These are phyloP conservation scores for Meteorus cinctellus DNA, from an alignment of 2,888 invertebrate species.

Conservation along the genomic window DNA sequence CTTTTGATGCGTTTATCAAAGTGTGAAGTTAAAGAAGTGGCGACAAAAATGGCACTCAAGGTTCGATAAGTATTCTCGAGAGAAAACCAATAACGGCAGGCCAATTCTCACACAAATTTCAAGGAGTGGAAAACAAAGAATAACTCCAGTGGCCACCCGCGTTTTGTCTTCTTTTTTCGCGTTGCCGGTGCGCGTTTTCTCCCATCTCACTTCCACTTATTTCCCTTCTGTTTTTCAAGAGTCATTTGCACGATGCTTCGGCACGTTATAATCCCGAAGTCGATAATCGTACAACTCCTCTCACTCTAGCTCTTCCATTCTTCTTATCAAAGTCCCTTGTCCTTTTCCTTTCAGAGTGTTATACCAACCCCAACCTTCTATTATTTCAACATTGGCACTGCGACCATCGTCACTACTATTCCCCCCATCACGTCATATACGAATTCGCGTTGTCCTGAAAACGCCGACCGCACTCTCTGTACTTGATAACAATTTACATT, in stretches of 20 bases:
- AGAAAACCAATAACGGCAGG: conserved; percentile 67
- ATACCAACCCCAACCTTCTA: conserved; percentile 46
- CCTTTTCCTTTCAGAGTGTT: neutral
- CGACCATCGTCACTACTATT: conserved; percentile 39
- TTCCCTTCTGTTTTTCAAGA: conserved; percentile 54
- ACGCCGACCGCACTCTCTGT: conserved; percentile 21
- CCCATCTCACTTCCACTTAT: conserved; percentile 43
- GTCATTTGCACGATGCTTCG: conserved; percentile 66
- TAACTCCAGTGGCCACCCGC: conserved; percentile 35
- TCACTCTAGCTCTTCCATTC: conserved; percentile 50
- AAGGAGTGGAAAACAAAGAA: conserved; percentile 8
- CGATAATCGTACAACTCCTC: conserved; percentile 67
- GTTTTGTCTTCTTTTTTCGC: neutral
- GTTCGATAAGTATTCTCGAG: conserved; percentile 72
- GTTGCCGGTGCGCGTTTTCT: neutral
- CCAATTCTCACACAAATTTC: conserved; percentile 35
- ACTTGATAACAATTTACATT: conserved; percentile 65
- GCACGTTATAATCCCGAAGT: conserved; percentile 67
- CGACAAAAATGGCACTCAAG: conserved; percentile 68
- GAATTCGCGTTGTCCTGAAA: conserved; percentile 7
- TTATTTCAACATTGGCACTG: conserved; percentile 42
- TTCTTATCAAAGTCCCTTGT: neutral
- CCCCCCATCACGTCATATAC: conserved; percentile 22
- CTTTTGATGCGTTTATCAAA: neutral
- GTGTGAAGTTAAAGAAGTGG: conserved; percentile 36